Conservation (phyloP, 1,140 invertebrate genomes). For the Rhynchophorus ferrugineus region DNA sequence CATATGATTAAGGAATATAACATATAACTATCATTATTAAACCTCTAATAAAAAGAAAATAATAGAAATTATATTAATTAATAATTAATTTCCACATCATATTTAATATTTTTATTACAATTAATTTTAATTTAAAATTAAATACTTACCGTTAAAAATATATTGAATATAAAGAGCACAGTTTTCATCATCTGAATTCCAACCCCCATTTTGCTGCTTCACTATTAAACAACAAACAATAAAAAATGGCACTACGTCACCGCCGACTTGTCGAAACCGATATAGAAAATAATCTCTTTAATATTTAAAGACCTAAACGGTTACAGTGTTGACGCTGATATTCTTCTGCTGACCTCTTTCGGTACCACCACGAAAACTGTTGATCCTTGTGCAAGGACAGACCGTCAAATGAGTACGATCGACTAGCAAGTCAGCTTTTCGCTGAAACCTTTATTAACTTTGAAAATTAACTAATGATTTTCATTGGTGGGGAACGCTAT, state of each 20-base stretch:
- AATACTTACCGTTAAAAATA: slow-evolving; percentile 60
- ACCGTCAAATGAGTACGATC: slow-evolving; percentile 7
- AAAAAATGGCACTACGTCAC: not conserved
- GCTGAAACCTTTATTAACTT: slow-evolving; percentile 18
- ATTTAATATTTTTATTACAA: too few relatives aligned
- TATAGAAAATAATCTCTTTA: slow-evolving; percentile 1
- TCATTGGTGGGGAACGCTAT: slow-evolving; percentile 9
- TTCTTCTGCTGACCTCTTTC: slow-evolving; percentile 14
- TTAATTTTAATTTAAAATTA: too few relatives aligned
- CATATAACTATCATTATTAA: too few relatives aligned
- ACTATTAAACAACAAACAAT: not conserved
- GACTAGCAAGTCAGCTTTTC: slow-evolving; percentile 3
- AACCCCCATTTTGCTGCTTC: slow-evolving; percentile 10
- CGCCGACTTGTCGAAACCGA: not conserved
- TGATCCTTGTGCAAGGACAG: slow-evolving; percentile 10
- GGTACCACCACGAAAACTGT: slow-evolving; percentile 13
- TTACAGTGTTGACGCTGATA: slow-evolving; percentile 5
- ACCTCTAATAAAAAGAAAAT: too few relatives aligned
- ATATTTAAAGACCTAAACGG: slow-evolving; percentile 11
- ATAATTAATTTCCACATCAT: too few relatives aligned
- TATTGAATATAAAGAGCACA: slow-evolving; percentile 49
- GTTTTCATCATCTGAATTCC: slow-evolving; percentile 16
- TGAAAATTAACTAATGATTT: slow-evolving; percentile 9
- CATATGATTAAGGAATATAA: too few relatives aligned
- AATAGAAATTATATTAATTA: too few relatives aligned